Evolutionary conservation across 2,888 invertebrate genomes (phyloP).

Genomic region (Morpho helenor): DNA sequence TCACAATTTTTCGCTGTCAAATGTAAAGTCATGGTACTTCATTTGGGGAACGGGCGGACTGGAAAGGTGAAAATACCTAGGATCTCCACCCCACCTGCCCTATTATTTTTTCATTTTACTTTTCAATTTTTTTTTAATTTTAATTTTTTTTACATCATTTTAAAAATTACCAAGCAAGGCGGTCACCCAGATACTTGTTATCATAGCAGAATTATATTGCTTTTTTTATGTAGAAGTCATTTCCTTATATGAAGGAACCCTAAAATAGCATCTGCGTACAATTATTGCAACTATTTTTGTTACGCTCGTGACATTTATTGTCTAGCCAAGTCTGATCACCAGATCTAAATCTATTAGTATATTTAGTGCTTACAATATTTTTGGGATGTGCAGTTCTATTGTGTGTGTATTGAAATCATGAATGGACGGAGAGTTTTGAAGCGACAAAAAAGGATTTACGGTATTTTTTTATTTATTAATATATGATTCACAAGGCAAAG

Average conservation of each 20-base stretch:
- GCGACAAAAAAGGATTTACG: conserved; percentile 27
- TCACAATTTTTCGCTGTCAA: too few species aligned
- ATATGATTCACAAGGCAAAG: neutral
- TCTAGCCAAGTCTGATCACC: conserved; percentile 19
- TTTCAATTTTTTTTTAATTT: too few species aligned
- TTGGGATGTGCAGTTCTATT: conserved; percentile 9
- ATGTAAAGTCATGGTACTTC: too few species aligned
- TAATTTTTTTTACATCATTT: too few species aligned
- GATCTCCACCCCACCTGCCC: too few species aligned
- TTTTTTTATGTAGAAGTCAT: too few species aligned
- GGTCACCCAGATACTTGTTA: too few species aligned
- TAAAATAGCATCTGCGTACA: conserved; percentile 9
- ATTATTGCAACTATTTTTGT: conserved; percentile 20
- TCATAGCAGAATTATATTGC: too few species aligned
- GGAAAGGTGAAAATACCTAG: too few species aligned
- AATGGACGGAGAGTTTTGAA: conserved; percentile 23
- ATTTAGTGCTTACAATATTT: conserved; percentile 19
- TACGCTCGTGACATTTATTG: conserved; percentile 10
- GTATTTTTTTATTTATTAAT: conserved; percentile 16
- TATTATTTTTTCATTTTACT: too few species aligned
- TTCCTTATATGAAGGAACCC: conserved; percentile 2
- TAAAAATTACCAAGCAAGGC: too few species aligned
- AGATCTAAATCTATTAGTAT: conserved; percentile 13
- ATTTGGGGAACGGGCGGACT: too few species aligned
- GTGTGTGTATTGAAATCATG: conserved; percentile 13